Evolutionary conservation across 1,140 invertebrate genomes (phyloP).

Genomic region (Lanistes nyassanus): DNA sequence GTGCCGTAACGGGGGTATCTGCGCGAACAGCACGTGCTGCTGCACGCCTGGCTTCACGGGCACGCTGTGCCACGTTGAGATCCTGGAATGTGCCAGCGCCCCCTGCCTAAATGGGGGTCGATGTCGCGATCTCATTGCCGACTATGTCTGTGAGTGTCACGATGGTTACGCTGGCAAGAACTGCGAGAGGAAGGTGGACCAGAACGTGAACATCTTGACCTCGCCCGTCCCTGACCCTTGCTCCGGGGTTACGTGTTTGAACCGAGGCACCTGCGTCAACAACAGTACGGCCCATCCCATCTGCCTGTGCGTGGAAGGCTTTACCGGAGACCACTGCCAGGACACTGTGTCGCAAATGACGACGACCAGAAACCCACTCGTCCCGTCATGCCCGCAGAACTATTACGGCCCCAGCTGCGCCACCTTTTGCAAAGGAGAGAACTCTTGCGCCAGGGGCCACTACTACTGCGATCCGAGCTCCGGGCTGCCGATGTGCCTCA

Average conservation of each 20-base stretch:
- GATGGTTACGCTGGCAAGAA: conserved; percentile 26
- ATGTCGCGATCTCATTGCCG: conserved; percentile 74
- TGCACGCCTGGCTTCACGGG: conserved; percentile 41
- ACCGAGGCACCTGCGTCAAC: conserved; percentile 28
- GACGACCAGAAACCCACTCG: conserved; percentile 6
- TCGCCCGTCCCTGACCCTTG: conserved; percentile 22
- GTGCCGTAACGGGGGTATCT: conserved; percentile 35
- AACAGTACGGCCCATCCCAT: conserved; percentile 5
- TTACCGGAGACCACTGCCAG: conserved; percentile 25
- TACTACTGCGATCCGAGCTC: conserved; percentile 31
- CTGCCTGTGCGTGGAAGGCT: conserved; percentile 37
- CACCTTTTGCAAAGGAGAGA: conserved; percentile 22
- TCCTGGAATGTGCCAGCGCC: conserved; percentile 74
- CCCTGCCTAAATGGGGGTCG: conserved; percentile 86
- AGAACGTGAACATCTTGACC: not conserved
- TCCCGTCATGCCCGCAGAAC: conserved; percentile 12
- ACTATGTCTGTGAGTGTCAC: conserved; percentile 35
- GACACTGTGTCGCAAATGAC: not conserved
- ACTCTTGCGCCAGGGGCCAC: conserved; percentile 29
- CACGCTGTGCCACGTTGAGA: conserved; percentile 49
- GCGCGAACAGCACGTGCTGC: conserved; percentile 36
- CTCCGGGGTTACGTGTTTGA: conserved; percentile 9
- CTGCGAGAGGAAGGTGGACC: conserved; percentile 22
- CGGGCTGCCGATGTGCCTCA: conserved; percentile 25
- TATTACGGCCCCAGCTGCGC: conserved; percentile 31